phyloP scores from a whole-genome alignment of 2,797 vertebrate genomes.

The Lepilemur ruficaudatus region DNA sequence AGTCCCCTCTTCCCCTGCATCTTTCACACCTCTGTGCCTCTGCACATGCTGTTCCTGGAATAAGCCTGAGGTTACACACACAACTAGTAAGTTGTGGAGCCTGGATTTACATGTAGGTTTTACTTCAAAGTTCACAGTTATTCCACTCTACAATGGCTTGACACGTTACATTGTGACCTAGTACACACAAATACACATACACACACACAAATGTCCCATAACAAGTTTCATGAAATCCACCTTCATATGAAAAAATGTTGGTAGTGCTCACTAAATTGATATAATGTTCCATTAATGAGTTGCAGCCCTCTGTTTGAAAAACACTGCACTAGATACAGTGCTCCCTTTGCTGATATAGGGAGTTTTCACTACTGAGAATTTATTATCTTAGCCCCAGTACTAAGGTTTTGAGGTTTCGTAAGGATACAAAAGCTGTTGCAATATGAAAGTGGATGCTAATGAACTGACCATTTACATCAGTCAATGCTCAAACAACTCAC shows the following conservation, averaged over 20 bases:
- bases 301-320: slow-evolving; percentile 26
- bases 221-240: background rate
- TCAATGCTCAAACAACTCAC: background rate
- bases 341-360: background rate
- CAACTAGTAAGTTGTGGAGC: background rate
- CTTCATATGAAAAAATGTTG: background rate
- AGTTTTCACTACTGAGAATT: slow-evolving; percentile 14
- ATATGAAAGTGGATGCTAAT: slow-evolving; percentile 8
- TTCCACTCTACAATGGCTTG: slow-evolving; percentile 3
- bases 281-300: background rate
- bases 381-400: background rate
- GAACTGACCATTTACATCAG: background rate
- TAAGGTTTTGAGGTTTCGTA: slow-evolving; percentile 16
- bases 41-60: background rate
- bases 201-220: background rate
- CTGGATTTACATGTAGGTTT: slow-evolving; percentile 11
- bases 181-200: background rate
- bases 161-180: background rate
- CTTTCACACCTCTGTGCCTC: background rate
- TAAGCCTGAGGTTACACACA: background rate
- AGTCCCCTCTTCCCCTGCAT: too few relatives aligned
- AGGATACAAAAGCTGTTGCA: background rate
- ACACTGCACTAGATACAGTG: background rate
- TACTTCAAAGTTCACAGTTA: slow-evolving; percentile 27
- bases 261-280: background rate